phyloP scores from a whole-genome alignment of 2,113 vertebrate species.

The Tenebrosternarchus preto region DNA sequence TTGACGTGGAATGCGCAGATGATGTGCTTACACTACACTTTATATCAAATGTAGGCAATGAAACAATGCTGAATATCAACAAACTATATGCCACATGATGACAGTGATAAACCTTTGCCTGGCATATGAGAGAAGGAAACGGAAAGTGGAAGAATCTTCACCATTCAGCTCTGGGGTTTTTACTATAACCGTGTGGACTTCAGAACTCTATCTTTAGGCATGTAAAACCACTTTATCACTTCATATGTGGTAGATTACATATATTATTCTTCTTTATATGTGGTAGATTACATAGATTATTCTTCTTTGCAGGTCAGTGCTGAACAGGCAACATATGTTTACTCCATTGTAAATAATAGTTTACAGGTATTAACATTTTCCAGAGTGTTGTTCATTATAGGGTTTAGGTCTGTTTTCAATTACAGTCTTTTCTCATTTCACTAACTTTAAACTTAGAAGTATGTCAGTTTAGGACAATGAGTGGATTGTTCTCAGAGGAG shows the following conservation, averaged over 20 bases:
- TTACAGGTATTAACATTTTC: conserved; percentile 7
- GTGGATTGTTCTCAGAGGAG: conserved; percentile 45
- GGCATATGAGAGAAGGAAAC: conserved; percentile 21
- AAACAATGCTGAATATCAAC: no score
- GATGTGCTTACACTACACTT: not conserved
- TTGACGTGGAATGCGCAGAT: no score
- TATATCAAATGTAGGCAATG: not conserved
- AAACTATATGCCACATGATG: no score
- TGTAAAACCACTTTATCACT: not conserved
- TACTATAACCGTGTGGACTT: not conserved
- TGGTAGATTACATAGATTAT: not conserved
- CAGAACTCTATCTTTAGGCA: not conserved
- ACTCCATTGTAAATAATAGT: not conserved
- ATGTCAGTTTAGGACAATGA: conserved; percentile 47
- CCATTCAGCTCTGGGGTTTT: not conserved
- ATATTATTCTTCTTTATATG: not conserved
- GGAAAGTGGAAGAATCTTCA: not conserved
- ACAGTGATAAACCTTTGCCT: no score
- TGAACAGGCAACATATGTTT: not conserved
- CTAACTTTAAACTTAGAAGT: conserved; percentile 21
- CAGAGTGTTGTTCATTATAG: conserved; percentile 3
- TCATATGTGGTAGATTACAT: not conserved
- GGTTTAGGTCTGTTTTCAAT: conserved; percentile 42
- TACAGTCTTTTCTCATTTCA: conserved; percentile 31
- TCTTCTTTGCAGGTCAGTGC: not conserved